Percentiles rank a stretch among this genome's conserved stretches.
Evolutionary conservation across 2,888 invertebrate genomes (phyloP).

Genomic region (Lordiphosa fenestrarum): DNA sequence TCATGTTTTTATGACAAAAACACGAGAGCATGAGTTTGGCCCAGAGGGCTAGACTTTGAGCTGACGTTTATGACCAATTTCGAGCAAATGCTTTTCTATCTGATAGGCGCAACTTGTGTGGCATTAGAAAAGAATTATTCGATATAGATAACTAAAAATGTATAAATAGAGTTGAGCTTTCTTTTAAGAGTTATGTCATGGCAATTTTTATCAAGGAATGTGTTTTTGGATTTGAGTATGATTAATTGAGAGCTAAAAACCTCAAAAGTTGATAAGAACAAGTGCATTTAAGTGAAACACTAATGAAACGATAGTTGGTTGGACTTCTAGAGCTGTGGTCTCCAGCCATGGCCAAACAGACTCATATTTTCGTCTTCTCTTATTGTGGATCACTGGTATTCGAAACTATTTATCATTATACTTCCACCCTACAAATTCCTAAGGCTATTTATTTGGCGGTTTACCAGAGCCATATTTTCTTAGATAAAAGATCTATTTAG

Average conservation of each 20-base stretch:
- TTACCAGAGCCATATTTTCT: too few relatives aligned
- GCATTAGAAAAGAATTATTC: constrained; percentile 34
- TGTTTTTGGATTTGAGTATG: constrained; percentile 38
- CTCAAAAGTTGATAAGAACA: constrained; percentile 7
- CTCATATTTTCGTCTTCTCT: too few relatives aligned
- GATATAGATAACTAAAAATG: constrained; percentile 24
- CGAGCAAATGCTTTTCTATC: constrained; percentile 16
- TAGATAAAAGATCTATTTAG: too few relatives aligned
- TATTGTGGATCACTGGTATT: too few relatives aligned
- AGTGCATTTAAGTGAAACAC: constrained; percentile 4
- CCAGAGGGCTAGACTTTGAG: constrained; percentile 26
- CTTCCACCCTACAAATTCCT: too few relatives aligned
- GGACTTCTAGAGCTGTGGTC: too few relatives aligned
- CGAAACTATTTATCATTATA: too few relatives aligned
- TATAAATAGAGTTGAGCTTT: constrained; percentile 40
- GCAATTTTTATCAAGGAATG: constrained; percentile 41
- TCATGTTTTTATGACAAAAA: constrained; percentile 39
- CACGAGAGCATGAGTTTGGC: constrained; percentile 25
- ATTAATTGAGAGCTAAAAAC: constrained; percentile 40
- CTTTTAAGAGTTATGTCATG: constrained; percentile 41
- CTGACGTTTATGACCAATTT: constrained; percentile 32
- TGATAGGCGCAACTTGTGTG: constrained; percentile 30
- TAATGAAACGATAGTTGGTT: background rate
- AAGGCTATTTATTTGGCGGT: too few relatives aligned
- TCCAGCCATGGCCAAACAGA: too few relatives aligned